A percentile compares a stretch with the other conserved stretches of the same genome.
Conservation (phyloP, 1,140 invertebrate species). For the Mamestra configurata region DNA sequence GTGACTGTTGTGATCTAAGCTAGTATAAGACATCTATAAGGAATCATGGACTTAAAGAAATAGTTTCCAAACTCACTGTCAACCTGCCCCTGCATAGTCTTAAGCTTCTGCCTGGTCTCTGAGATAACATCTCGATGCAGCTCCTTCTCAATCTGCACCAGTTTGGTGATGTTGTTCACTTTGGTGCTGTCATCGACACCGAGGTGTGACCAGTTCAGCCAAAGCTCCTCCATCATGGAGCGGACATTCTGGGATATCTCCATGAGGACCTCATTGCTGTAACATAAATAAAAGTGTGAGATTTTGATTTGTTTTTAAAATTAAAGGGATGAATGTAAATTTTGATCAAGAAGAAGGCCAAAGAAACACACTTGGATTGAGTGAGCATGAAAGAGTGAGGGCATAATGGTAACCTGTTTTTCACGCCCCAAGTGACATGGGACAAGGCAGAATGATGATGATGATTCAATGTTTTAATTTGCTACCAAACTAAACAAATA, state of each 20-base stretch:
- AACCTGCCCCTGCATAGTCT: constrained; percentile 75
- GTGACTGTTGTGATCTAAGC: no score
- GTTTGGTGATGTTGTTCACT: constrained; percentile 73
- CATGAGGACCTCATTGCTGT: constrained; percentile 74
- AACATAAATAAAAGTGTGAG: constrained; percentile 13
- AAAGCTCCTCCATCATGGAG: constrained; percentile 79
- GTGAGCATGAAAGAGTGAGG: no score
- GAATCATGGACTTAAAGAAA: no score
- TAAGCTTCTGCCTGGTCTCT: constrained; percentile 77
- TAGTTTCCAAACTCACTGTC: constrained; percentile 82
- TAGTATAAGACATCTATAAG: no score
- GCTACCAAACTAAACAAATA: no score
- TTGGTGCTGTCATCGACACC: constrained; percentile 78
- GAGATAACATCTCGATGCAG: constrained; percentile 80
- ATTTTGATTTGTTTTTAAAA: neutral
- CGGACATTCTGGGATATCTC: constrained; percentile 77
- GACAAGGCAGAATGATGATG: no score
- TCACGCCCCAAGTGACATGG: no score
- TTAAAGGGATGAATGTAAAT: no score
- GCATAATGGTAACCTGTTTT: no score
- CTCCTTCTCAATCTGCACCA: constrained; percentile 81
- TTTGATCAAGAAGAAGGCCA: no score
- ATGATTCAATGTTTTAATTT: no score
- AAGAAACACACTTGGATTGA: no score
- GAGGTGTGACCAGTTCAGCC: constrained; percentile 83